A percentile compares a stretch with the other conserved stretches of the same genome.
phyloP scores from a whole-genome alignment of 2,113 vertebrate species.

The Mystacornis crossleyi region DNA sequence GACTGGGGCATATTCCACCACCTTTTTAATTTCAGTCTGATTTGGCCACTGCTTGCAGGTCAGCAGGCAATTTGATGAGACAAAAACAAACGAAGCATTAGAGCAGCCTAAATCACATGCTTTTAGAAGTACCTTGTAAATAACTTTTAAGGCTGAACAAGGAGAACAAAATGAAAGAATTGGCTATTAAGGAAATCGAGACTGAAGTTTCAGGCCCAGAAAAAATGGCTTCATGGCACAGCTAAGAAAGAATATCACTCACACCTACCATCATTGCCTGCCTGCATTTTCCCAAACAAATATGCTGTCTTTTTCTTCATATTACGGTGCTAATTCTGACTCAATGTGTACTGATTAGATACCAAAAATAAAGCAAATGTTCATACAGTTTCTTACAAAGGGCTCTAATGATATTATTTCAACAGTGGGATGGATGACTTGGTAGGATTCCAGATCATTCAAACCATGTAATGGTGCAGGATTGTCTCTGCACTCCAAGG shows the following conservation, averaged over 20 bases:
- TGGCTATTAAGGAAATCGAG: constrained; percentile 26
- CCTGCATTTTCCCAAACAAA: constrained; percentile 14
- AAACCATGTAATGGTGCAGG: neutral
- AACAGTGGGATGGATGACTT: neutral
- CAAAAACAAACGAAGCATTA: constrained; percentile 62
- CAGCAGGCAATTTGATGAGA: constrained; percentile 52
- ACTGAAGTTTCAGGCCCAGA: constrained; percentile 17
- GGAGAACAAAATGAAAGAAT: constrained; percentile 52
- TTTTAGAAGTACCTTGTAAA: constrained; percentile 55
- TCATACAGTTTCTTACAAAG: neutral
- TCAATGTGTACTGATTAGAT: neutral
- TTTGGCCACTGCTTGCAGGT: constrained; percentile 54
- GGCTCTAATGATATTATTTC: neutral
- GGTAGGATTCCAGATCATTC: neutral
- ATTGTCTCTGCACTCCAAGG: neutral
- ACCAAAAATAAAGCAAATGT: constrained; percentile 29
- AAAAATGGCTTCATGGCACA: constrained; percentile 16
- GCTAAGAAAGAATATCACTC: neutral
- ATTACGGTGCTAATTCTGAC: neutral
- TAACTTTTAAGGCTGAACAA: constrained; percentile 44
- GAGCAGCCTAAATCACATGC: constrained; percentile 39
- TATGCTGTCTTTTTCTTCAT: neutral
- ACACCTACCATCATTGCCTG: neutral
- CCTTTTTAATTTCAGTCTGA: constrained; percentile 62
- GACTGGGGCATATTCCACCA: constrained; percentile 59